Base-by-base conservation (phyloP, 2,888 invertebrate genomes). In the Papilio elwesi region DNA sequence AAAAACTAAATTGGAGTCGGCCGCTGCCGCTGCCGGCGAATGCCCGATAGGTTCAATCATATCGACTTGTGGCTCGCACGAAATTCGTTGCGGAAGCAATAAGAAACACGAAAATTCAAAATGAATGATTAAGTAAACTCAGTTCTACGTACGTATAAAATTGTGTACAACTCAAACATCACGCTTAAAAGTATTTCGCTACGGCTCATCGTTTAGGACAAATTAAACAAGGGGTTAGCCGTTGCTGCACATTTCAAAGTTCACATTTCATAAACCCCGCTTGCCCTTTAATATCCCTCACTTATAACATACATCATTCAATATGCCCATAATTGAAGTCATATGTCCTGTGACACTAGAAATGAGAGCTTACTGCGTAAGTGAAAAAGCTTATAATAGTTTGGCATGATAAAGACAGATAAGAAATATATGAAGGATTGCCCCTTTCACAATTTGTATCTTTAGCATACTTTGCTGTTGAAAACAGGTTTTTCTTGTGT, bases 1-100 rank as follows among this genome's bases (percentile, higher is more conserved):
- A 92, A 93, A 93, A 93, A 93, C 90, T 90, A 93, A 93, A 93
- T 93, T 93, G 93, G 93, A 92, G 89, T 88, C 85, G 86, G 87
- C 88, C 92, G 92, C 93, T 92, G 87, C 88, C 92, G 92, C 93
- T 92, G 93, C 91, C 91, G 92, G 92, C 92, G 85, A 89, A 89
- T 89, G 90, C 88, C 89, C 90, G 89, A 91, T 92, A 91, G 90
- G 90, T 92, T 89, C 92, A 90, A 92, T 92, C 91, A 91, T 90
- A 89, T 89, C 86, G 85, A 89, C 85, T 26, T 90, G 87, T 88
- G 91, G 92, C 91, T 92, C 92, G 92, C 92, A 93, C 92, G 92
- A 91, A 93, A 92, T 93, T 92, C 89, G 92, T 89, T 90, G 92
- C 93, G 93, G 93, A 93, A 93, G 92, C 89, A 92, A 93, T 93